Evolutionary conservation across 2,113 vertebrate genomes (phyloP).

Genomic region (Hyperoodon ampullatus): DNA sequence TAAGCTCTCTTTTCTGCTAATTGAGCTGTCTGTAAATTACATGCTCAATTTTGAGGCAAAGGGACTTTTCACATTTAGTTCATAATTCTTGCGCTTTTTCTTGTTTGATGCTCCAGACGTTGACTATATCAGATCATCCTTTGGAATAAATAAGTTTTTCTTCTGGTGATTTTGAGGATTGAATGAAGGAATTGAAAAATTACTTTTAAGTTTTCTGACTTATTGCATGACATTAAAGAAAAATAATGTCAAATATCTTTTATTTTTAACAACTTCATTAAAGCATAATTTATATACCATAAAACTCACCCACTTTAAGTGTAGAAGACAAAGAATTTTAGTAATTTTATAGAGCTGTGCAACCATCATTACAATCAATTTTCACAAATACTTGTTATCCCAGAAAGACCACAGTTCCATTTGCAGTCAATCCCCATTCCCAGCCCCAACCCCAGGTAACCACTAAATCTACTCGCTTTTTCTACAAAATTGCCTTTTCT

Average conservation of each 20-base stretch:
- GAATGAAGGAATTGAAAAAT: not conserved
- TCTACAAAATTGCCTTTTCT: not conserved
- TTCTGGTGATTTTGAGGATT: not conserved
- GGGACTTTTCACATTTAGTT: not conserved
- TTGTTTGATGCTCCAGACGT: not conserved
- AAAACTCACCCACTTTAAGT: not conserved
- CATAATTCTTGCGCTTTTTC: slow-evolving; percentile 12
- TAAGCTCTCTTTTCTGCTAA: slow-evolving; percentile 21
- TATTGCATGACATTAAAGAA: not conserved
- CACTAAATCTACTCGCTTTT: not conserved
- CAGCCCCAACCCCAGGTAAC: fast-evolving
- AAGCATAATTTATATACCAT: not conserved
- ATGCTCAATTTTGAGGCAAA: not conserved
- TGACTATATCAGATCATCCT: not conserved
- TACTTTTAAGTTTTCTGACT: not conserved
- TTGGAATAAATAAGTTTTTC: not conserved
- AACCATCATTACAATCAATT: not conserved
- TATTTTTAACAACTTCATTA: not conserved
- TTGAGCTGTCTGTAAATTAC: slow-evolving; percentile 11
- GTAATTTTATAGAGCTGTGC: not conserved
- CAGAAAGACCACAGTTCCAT: not conserved
- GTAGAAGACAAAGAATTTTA: not conserved
- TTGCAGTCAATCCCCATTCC: not conserved
- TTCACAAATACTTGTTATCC: not conserved
- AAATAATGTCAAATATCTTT: not conserved